Evolutionary conservation across 2,888 invertebrate genomes (phyloP), one percentile per base, ranked within the genome.

Genomic region (Chloroclysta siterata): DNA sequence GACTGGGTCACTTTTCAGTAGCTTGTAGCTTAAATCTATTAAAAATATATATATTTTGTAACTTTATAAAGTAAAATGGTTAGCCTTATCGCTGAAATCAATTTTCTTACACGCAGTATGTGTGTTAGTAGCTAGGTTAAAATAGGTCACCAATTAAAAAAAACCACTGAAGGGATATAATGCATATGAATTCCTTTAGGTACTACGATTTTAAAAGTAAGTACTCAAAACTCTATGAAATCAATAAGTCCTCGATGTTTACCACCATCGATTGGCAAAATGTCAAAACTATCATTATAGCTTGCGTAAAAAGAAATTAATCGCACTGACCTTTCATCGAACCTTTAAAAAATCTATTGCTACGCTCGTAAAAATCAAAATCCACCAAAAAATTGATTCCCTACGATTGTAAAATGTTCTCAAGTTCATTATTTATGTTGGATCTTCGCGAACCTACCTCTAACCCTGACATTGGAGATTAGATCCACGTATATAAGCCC

Each of bases 391-490:
- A 55, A 64, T 67, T 60, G 67, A 70, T 68, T 70, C 62, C 68
- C 66, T 65, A 63, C 63, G 69, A 65, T 69, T 55, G 59, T 68
- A 69, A 71, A 63, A 67, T 63, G 52, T 62, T 57, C 63, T 50
- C 69, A 70, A 71, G 72, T 72, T 69, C 70, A 33, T 53, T 50
- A 39, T 65, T 57, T 52, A 54, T 41, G 53, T 15, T 59, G 51
- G 60, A 52, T 62, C 63, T 65, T 58, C 57, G 60, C 62, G 53
- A 65, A 48, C 58, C 59, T 65, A 57, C 65, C 7, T 17, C 41
- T 73, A 78, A 80, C 91, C 90, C 85, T 91, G 90, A 75, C 85
- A 84, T 70, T 90, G 89, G 76, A 66, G 52, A 70, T 68, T 72
- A 72, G 72, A 72, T 60, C 66, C 76, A 76, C 75, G 79, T 91